A percentile compares a stretch with the other conserved stretches of the same genome.
Conservation (phyloP, 2,888 invertebrate species). For the Sepiola atlantica region DNA sequence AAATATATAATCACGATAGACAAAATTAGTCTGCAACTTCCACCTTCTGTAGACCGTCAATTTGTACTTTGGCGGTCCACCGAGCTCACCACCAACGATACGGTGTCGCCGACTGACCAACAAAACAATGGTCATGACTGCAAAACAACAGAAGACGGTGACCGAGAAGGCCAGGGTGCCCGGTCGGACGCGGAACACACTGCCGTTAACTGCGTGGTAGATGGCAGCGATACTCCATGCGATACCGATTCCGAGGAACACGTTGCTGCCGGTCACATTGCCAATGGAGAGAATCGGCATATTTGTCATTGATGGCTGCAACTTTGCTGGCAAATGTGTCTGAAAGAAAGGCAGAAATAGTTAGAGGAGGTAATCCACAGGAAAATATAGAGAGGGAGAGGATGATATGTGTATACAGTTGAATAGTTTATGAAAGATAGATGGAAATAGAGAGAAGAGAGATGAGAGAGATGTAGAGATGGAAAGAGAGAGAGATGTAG, state of each 20-base stretch:
- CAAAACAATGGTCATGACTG: slow-evolving; percentile 86
- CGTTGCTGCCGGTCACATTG: slow-evolving; percentile 99
- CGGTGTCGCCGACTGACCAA: slow-evolving; percentile 86
- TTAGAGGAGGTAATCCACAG: no score
- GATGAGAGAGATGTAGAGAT: no score
- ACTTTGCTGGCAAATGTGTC: slow-evolving; percentile 99
- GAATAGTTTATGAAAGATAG: no score
- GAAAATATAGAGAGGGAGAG: no score
- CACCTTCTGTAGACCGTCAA: no score
- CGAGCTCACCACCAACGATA: slow-evolving; percentile 87
- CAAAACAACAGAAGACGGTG: slow-evolving; percentile 94
- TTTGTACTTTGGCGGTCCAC: slow-evolving; percentile 87
- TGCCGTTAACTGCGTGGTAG: slow-evolving; percentile 82
- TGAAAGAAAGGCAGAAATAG: slow-evolving; percentile 73
- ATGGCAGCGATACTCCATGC: slow-evolving; percentile 98
- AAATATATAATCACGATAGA: no score
- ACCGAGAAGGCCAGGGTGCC: slow-evolving; percentile 96
- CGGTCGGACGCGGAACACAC: slow-evolving; percentile 78
- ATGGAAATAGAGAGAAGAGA: no score
- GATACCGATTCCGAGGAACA: slow-evolving; percentile 98
- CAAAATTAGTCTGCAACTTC: no score
- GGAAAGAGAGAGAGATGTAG: no score
- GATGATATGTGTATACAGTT: no score
- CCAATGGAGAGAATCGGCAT: slow-evolving; percentile 96
- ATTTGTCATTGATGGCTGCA: slow-evolving; percentile 96